Conservation (phyloP, 2,888 invertebrate genomes). For the Hyles lineata region DNA sequence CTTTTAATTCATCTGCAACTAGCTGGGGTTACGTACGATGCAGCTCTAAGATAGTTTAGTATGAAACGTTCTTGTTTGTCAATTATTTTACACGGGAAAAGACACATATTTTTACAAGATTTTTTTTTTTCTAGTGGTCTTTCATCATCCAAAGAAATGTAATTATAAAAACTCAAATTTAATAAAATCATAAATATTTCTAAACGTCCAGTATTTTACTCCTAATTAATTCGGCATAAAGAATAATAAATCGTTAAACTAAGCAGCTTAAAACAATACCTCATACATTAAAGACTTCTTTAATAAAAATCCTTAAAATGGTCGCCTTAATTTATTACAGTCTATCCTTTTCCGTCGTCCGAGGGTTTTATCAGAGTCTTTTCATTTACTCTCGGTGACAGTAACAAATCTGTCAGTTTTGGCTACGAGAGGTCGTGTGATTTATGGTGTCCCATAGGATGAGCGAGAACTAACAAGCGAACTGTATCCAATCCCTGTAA, state of each 20-base stretch:
- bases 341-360: conserved; percentile 30
- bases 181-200: too few relatives aligned
- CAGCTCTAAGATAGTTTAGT: neutral
- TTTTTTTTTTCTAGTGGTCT: too few relatives aligned
- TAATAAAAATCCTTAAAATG: conserved; percentile 30
- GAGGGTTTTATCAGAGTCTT: conserved; percentile 49
- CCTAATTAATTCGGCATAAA: too few relatives aligned
- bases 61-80: neutral
- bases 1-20: conserved; percentile 36
- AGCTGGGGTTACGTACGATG: neutral
- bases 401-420: conserved; percentile 66
- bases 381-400: conserved; percentile 63
- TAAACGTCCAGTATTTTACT: too few relatives aligned
- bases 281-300: neutral
- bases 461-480: conserved; percentile 48
- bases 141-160: too few relatives aligned
- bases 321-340: conserved; percentile 26
- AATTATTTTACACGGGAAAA: too few relatives aligned
- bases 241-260: too few relatives aligned
- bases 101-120: too few relatives aligned
- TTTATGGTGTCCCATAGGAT: conserved; percentile 51
- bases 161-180: too few relatives aligned
- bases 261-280: neutral
- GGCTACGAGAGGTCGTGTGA: conserved; percentile 46
- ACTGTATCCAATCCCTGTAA: conserved; percentile 41